Percentiles rank a stretch among this genome's conserved stretches.
These are phyloP conservation scores for Herpailurus yagouaroundi DNA, from an alignment of 2,113 vertebrate genomes.

Conservation along the genomic window DNA sequence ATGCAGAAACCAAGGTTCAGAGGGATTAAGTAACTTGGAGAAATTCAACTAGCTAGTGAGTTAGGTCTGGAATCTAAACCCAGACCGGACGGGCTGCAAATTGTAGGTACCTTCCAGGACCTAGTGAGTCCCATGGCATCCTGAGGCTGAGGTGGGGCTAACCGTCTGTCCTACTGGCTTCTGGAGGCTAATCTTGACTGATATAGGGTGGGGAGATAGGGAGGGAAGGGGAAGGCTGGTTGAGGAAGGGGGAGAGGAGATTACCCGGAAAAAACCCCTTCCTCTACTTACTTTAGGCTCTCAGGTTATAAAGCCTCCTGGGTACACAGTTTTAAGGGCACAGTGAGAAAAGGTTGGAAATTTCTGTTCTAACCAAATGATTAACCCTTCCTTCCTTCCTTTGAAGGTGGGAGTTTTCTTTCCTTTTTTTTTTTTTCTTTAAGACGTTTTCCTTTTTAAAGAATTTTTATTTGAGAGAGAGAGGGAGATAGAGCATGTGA, in stretches of 20 bases:
- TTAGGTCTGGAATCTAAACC: neutral
- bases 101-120: neutral
- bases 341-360: neutral
- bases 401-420: neutral
- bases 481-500: no score
- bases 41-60: neutral
- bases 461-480: no score
- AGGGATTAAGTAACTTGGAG: neutral
- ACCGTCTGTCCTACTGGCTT: neutral
- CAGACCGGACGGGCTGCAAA: neutral
- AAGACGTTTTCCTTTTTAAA: no score
- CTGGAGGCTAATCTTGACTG: neutral
- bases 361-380: neutral
- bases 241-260: neutral
- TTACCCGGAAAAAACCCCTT: neutral
- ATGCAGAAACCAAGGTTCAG: neutral
- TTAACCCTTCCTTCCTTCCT: neutral
- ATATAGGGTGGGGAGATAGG: rapidly evolving
- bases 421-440: no score
- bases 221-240: neutral
- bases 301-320: neutral
- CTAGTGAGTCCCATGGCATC: neutral
- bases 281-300: neutral
- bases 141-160: neutral
- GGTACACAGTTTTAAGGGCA: neutral